Conservation (phyloP, 2,113 vertebrate genomes). For the Athene noctua region DNA sequence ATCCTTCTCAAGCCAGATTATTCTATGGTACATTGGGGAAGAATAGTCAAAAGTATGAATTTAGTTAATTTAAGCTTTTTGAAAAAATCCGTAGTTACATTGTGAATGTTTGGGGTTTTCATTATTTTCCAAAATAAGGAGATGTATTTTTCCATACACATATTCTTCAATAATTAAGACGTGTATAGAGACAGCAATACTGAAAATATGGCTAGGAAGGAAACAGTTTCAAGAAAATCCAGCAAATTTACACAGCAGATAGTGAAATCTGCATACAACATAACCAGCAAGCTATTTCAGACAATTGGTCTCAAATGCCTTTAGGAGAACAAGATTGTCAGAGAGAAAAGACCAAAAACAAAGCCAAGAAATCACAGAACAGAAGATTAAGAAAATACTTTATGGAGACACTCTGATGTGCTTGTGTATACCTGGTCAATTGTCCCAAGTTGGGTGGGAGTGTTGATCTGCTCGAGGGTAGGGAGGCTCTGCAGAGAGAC, state of each 20-base stretch:
- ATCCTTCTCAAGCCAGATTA: slow-evolving; percentile 51
- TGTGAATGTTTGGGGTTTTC: not conserved
- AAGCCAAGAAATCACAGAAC: not conserved
- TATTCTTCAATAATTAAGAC: not conserved
- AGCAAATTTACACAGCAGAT: not conserved
- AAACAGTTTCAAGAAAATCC: not conserved
- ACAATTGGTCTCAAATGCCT: not conserved
- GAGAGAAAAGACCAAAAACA: not conserved
- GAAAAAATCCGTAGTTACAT: not conserved
- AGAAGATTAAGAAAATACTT: not conserved
- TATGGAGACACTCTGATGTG: not conserved
- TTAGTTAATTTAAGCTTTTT: not conserved
- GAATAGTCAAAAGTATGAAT: not conserved
- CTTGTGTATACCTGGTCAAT: not conserved
- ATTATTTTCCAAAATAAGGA: not conserved
- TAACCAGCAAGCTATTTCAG: not conserved
- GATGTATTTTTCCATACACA: not conserved
- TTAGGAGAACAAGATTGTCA: not conserved
- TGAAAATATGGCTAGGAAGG: not conserved
- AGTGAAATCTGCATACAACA: not conserved
- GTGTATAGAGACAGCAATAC: not conserved
- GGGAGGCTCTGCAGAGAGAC: too few relatives aligned
- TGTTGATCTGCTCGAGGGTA: too few relatives aligned
- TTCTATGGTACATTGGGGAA: not conserved
- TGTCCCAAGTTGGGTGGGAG: not conserved